These are phyloP conservation scores for Hypanus sabinus DNA, from an alignment of 2,113 vertebrate species.

Conservation along the genomic window DNA sequence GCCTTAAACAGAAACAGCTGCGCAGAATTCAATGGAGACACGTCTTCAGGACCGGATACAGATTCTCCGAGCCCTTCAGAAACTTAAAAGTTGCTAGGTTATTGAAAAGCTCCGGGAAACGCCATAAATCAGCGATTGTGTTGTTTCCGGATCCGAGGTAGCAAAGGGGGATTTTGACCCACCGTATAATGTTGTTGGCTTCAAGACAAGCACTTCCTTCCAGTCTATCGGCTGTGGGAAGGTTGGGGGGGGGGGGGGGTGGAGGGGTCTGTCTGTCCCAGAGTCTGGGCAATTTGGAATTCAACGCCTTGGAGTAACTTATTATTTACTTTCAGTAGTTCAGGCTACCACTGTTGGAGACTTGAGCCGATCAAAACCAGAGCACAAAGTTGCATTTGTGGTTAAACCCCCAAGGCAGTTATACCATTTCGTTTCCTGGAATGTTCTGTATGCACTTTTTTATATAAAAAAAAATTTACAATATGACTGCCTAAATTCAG, in stretches of 20 bases:
- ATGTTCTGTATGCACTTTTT: neutral
- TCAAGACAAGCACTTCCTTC: neutral
- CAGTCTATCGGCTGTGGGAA: neutral
- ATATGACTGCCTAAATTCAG: neutral
- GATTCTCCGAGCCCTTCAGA: neutral
- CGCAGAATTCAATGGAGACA: neutral
- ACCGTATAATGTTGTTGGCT: neutral
- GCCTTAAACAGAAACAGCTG: neutral
- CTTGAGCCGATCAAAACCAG: neutral
- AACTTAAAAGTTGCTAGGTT: neutral
- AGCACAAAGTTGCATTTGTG: neutral
- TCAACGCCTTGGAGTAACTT: neutral
- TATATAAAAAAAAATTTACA: neutral
- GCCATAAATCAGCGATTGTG: neutral
- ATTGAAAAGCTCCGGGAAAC: neutral
- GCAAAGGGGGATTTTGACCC: no score
- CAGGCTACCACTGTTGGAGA: neutral
- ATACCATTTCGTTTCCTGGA: neutral
- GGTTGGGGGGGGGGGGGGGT: no score
- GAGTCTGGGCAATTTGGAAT: neutral
- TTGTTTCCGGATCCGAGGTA: neutral
- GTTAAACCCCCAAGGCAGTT: neutral
- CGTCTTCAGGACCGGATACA: neutral
- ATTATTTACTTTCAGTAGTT: neutral
- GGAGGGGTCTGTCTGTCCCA: neutral